A percentile compares a stretch with the other conserved stretches of the same genome.
phyloP scores from a whole-genome alignment of 2,113 vertebrate genomes.

The Malaclemys terrapin region DNA sequence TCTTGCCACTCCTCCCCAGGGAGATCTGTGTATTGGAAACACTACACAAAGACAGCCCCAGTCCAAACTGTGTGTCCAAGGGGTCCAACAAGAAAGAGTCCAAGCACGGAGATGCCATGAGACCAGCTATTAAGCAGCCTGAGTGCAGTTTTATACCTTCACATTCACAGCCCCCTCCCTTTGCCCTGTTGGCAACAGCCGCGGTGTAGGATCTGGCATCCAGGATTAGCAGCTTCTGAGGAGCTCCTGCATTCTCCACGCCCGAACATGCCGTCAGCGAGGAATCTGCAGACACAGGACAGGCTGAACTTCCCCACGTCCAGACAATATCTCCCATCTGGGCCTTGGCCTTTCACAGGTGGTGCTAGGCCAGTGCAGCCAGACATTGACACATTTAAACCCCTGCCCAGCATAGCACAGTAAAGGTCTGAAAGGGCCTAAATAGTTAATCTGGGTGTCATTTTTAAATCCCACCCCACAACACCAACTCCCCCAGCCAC shows the following conservation, averaged over 20 bases:
- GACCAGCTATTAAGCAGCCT: neutral
- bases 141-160: conserved; percentile 84
- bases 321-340: neutral
- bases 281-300: conserved; percentile 82
- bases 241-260: conserved; percentile 84
- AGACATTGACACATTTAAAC: accelerated
- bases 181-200: conserved; percentile 97
- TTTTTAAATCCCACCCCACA: accelerated
- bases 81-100: neutral
- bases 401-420: accelerated
- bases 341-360: accelerated
- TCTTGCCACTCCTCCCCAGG: neutral
- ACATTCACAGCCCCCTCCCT: conserved; percentile 97
- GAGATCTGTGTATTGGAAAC: neutral
- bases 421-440: accelerated
- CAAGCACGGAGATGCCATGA: neutral
- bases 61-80: neutral
- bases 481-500: neutral
- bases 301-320: neutral
- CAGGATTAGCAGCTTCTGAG: conserved; percentile 96
- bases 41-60: accelerated
- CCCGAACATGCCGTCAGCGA: conserved; percentile 89
- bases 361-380: neutral
- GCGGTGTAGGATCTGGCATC: conserved; percentile 98
- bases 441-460: accelerated